Base-by-base conservation (phyloP, 1,140 invertebrate genomes). In the Ceratosolen solmsi region DNA sequence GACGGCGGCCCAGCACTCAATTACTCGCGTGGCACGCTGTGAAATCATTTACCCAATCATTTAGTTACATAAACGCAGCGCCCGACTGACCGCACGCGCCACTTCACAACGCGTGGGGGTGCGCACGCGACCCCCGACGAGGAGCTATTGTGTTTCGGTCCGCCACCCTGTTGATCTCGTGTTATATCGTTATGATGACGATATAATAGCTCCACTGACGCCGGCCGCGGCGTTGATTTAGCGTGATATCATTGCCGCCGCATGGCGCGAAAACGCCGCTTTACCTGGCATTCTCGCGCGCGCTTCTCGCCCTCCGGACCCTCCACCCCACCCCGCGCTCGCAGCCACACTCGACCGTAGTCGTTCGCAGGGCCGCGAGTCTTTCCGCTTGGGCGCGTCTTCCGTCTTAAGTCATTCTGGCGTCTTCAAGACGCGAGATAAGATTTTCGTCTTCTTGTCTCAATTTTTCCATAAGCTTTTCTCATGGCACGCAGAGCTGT, bases 1-100 rank as follows among this genome's bases (percentile, higher is more conserved):
- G 86, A 85, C 84, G 85, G 84, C 79, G 73, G 78, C 82, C 58
- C 88, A 89, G 89, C 89, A 91, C 89, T 91, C 90, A 91, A 92
- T 92, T 92, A 92, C 90, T 91, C 91, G 89, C 88, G 84, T 80
- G 89, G 87, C 89, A 87, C 90, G 87, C 89, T 90, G 89, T 89
- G 90, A 89, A 92, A 92, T 92, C 91, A 92, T 92, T 92, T 92
- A 92, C 90, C 90, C 91, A 91, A 92, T 91, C 91, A 92, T 92
- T 92, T 92, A 91, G 91, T 91, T 91, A 92, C 91, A 91, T 91
- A 89, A 90, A 90, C 89, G 90, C 89, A 85, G 87, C 80, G 86
- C 90, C 86, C 87, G 87, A 72, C 27, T 87, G 83, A 85, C 84
- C 84, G 84, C 85, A 85, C 85, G 82, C 84, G 87, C 81, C 79